Base-by-base conservation (phyloP, 1,140 invertebrate species). In the Drosophila malerkotliana region DNA sequence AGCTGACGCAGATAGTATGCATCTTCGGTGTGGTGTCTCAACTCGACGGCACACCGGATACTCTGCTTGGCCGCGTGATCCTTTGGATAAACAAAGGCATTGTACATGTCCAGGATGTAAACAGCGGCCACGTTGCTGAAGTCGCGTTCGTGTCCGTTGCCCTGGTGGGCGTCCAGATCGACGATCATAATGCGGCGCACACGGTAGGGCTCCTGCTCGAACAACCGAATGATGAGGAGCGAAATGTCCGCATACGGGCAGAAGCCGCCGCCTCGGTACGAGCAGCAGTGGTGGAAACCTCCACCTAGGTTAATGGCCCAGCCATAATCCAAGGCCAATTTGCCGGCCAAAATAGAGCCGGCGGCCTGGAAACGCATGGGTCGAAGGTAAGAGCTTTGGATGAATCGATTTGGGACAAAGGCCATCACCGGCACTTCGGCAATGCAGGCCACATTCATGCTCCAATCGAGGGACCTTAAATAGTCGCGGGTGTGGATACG, bases 281-380 rank as follows among this genome's bases (percentile, higher is more conserved):
- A 92, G 62, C 94, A 95, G 90, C 96, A 97, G 90, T 98, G 97
- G 92, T 97, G 96, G 90, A 97, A 97, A 3, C 97, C 97, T 34
- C 97, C 97, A 4, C 97, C 97, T n/a, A 98, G 94, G 91, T 98
- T 98, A 37, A 98, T 96, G 0, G 97, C 95, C 96, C 97, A 98
- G 1, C 96, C 96, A 47, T 95, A 88, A 67, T 97, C 95, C 34
- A 97, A 49, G 1, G 97, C 97, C 57, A 98, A 81, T 90, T 96
- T 96, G 1, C 96, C 96, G 34, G 95, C 96, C 75, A 97, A 87
- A 62, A 98, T 94, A 41, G 96, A 96, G 10, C 97, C 97, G 21
- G 96, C 96, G 14, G 96, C 96, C 91, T 98, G 97, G 80, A 94
- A 95, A 55, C 95, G 94, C 94, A 96, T 95, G 14, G 96, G 96